phyloP scores from a whole-genome alignment of 1,140 invertebrate species.

The Marisa cornuarietis region DNA sequence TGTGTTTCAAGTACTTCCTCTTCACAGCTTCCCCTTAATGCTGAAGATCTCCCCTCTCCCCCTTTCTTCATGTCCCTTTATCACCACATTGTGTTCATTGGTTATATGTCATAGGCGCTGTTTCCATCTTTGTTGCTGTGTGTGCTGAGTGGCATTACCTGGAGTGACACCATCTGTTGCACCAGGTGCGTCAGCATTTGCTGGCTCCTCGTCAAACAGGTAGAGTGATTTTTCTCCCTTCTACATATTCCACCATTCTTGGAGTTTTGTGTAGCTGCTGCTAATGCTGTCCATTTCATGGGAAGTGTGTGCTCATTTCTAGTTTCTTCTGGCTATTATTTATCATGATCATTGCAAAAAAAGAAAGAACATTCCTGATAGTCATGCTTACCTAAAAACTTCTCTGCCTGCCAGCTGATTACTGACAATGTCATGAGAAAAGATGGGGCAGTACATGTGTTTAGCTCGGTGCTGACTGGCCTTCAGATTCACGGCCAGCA shows the following conservation, averaged over 20 bases:
- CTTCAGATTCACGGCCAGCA: constrained; percentile 76
- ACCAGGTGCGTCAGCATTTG: constrained; percentile 79
- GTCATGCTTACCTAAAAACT: too few species aligned
- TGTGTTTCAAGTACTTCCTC: too few species aligned
- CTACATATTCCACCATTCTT: not conserved
- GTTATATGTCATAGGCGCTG: constrained; percentile 45
- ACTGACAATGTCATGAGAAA: constrained; percentile 39
- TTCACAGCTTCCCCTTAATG: too few species aligned
- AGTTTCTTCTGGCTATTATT: too few species aligned
- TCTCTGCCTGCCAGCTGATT: constrained; percentile 37
- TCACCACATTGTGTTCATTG: constrained; percentile 49
- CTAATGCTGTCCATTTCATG: too few species aligned
- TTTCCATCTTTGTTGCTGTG: constrained; percentile 57
- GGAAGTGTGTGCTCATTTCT: too few species aligned
- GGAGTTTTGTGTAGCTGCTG: too few species aligned
- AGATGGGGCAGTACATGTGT: constrained; percentile 49
- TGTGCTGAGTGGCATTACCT: constrained; percentile 77
- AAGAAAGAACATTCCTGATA: too few species aligned
- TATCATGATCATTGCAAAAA: too few species aligned
- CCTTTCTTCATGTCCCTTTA: too few species aligned
- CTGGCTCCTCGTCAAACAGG: constrained; percentile 70
- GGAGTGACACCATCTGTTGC: constrained; percentile 84
- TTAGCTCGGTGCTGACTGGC: constrained; percentile 51
- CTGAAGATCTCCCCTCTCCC: too few species aligned
- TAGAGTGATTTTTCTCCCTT: constrained; percentile 19